Conservation (phyloP, 2,888 invertebrate species). For the Toxonevra muliebris region DNA sequence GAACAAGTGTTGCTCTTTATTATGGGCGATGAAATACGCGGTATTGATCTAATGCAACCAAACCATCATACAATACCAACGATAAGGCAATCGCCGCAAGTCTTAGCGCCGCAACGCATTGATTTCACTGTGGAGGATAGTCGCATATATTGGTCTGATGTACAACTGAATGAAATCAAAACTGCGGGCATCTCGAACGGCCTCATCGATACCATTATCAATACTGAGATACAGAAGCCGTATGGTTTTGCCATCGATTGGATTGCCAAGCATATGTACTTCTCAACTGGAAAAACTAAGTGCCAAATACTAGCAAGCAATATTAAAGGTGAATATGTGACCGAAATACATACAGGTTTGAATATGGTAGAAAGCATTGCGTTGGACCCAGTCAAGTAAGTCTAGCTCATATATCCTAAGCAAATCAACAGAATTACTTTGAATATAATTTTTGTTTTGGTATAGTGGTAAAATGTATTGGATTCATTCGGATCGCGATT, state of each 20-base stretch:
- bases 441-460: slow-evolving; percentile 8
- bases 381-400: slow-evolving; percentile 72
- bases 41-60: slow-evolving; percentile 80
- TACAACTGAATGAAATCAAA: slow-evolving; percentile 79
- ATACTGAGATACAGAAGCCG: slow-evolving; percentile 70
- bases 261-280: slow-evolving; percentile 72
- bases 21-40: slow-evolving; percentile 80
- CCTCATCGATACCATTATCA: slow-evolving; percentile 76
- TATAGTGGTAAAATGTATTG: slow-evolving; percentile 69
- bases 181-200: slow-evolving; percentile 74
- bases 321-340: slow-evolving; percentile 76
- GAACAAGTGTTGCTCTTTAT: slow-evolving; percentile 83
- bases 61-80: slow-evolving; percentile 84
- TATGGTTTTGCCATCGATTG: slow-evolving; percentile 83
- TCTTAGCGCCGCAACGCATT: slow-evolving; percentile 75
- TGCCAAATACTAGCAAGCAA: slow-evolving; percentile 75
- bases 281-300: slow-evolving; percentile 69
- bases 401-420: slow-evolving; percentile 7
- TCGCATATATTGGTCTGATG: slow-evolving; percentile 82
- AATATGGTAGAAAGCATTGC: slow-evolving; percentile 73
- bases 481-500: slow-evolving; percentile 66
- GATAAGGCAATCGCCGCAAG: slow-evolving; percentile 70
- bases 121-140: slow-evolving; percentile 74
- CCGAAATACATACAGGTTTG: slow-evolving; percentile 62
- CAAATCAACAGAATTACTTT: not conserved